Evolutionary conservation across 2,797 vertebrate genomes (phyloP).

Genomic region (Hippocampus kuda): DNA sequence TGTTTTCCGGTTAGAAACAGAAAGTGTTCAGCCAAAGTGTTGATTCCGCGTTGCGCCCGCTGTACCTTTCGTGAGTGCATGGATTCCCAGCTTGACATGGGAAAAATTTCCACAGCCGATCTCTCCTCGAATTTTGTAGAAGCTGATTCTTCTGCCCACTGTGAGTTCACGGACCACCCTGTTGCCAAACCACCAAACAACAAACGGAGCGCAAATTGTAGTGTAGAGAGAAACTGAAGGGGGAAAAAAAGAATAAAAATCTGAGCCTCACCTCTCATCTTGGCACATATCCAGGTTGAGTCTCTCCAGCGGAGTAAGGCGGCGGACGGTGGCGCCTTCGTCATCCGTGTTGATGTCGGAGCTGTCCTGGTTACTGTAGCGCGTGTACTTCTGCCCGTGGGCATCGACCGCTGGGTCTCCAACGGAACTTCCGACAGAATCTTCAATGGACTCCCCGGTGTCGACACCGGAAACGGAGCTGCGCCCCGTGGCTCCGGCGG

Average conservation of each 20-base stretch:
- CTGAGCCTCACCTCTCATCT: constrained; percentile 66
- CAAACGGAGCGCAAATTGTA: neutral
- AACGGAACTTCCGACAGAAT: constrained; percentile 34
- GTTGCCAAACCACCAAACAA: constrained; percentile 20
- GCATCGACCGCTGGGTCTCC: constrained; percentile 32
- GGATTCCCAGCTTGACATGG: constrained; percentile 92
- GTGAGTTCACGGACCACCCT: constrained; percentile 88
- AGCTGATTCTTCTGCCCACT: constrained; percentile 86
- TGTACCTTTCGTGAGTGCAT: constrained; percentile 92
- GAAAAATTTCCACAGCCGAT: constrained; percentile 97
- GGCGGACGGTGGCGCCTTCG: constrained; percentile 64
- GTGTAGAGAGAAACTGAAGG: neutral
- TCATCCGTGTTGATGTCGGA: constrained; percentile 74
- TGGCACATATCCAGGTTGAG: constrained; percentile 89
- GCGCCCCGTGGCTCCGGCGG: constrained; percentile 35
- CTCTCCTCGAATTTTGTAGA: constrained; percentile 90
- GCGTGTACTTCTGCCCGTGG: constrained; percentile 57
- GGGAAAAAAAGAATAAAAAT: neutral
- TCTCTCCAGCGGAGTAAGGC: constrained; percentile 82
- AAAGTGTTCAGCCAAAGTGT: neutral
- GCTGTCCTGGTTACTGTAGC: constrained; percentile 78
- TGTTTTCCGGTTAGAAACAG: too few relatives aligned
- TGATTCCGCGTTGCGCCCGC: neutral
- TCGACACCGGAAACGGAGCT: constrained; percentile 39
- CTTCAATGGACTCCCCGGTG: constrained; percentile 34